Base-by-base conservation (phyloP, 2,888 invertebrate species). In the Drosophila tanythrix region DNA sequence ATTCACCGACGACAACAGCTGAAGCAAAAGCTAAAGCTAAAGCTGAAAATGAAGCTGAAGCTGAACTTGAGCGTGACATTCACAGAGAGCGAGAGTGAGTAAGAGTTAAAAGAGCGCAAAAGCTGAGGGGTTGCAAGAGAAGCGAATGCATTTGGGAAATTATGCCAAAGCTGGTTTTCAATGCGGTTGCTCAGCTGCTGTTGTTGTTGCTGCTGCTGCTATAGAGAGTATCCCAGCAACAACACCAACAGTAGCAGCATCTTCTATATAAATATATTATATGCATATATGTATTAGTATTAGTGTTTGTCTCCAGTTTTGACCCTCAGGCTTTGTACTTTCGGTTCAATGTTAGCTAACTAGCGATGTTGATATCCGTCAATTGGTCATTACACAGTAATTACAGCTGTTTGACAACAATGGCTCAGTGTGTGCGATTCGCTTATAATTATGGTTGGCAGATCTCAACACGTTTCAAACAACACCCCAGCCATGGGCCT, bases 51-150 rank as follows among this genome's bases (percentile, higher is more conserved):
- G 55, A 71, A 62, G 50, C 62, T 57, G 53, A 56, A 60, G 65
- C 57, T 82, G 83, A 85, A 76, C 89, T 90, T 88, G 89, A 71
- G 86, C 81, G 72, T 87, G 81, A 65, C 89, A 87, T 86, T 81
- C 87, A 83, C 73, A 40, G 31, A 46, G 57, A 31, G 57, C 50
- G 61, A 64, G 58, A 62, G 59, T 43, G 50, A 50, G 38, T 38
- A 29, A n/a, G 55, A 35, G 33, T 38, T 15, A 25, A 46, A 61
- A 61, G 60, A 35, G 53, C 46, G 36, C 18, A 50, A 50, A 31
- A 29, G 43, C 36, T 46, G 51, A 59, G 69, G 56, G 70, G 68
- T 46, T 88, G 88, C 79, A 76, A 58, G 71, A 53, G 38, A 50
- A 7, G 38, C 50, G 63, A 87, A 56, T 79, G 78, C 79, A 79